These are phyloP conservation scores for Eumaeus atala DNA, from an alignment of 1,140 invertebrate species.

Conservation along the genomic window DNA sequence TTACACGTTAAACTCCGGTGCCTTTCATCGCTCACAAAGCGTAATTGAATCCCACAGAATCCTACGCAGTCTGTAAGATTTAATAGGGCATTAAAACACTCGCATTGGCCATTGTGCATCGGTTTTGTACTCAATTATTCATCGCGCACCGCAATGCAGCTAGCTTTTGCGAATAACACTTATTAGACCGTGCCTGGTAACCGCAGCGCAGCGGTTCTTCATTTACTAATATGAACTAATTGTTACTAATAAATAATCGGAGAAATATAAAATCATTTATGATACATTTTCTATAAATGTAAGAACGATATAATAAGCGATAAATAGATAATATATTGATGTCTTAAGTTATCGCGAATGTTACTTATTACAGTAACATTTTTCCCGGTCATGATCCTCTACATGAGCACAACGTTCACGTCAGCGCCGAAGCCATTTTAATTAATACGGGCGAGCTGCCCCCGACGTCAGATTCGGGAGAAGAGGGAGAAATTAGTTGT, in stretches of 20 bases:
- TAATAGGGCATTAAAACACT: conserved; percentile 74
- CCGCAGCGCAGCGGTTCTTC: conserved; percentile 39
- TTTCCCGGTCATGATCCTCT: too few relatives aligned
- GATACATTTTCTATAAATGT: too few relatives aligned
- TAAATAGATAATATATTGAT: too few relatives aligned
- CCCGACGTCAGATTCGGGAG: too few relatives aligned
- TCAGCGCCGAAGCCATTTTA: too few relatives aligned
- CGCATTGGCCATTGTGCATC: conserved; percentile 69
- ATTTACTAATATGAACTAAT: conserved; percentile 30
- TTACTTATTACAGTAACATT: too few relatives aligned
- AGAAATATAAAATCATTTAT: neutral
- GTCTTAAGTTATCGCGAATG: too few relatives aligned
- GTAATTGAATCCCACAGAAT: conserved; percentile 73
- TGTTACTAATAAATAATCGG: conserved; percentile 1
- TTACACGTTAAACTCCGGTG: conserved; percentile 64
- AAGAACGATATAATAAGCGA: too few relatives aligned
- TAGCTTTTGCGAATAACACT: conserved; percentile 50
- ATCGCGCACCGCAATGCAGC: conserved; percentile 52
- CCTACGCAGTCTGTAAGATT: conserved; percentile 69
- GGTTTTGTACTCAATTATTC: conserved; percentile 68
- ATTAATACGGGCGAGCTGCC: too few relatives aligned
- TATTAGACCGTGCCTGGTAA: conserved; percentile 44
- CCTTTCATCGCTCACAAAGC: conserved; percentile 71
- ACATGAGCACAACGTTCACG: too few relatives aligned
- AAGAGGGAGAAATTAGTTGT: too few relatives aligned